Evolutionary conservation across 2,888 invertebrate species (phyloP).

Genomic region (Melieria omissa): DNA sequence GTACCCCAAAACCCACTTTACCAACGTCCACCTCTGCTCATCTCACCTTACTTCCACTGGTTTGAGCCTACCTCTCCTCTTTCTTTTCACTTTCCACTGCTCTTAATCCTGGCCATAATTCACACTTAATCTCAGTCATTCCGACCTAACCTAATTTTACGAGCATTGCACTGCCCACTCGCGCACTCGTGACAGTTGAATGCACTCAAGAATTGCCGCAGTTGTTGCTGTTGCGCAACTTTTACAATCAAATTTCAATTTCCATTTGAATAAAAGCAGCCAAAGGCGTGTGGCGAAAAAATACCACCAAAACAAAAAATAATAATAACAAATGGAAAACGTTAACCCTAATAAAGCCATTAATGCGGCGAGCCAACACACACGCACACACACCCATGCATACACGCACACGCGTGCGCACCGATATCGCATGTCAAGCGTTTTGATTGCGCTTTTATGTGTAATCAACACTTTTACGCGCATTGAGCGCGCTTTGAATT

Average conservation of each 20-base stretch:
- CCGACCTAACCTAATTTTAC: too few relatives aligned
- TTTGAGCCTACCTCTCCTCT: too few relatives aligned
- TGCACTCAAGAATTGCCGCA: neutral
- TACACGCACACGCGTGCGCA: conserved; percentile 40
- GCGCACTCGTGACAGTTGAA: neutral
- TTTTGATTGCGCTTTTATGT: neutral
- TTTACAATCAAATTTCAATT: conserved; percentile 15
- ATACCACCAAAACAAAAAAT: neutral
- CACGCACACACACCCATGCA: neutral
- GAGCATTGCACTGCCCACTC: too few relatives aligned
- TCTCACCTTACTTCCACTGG: too few relatives aligned
- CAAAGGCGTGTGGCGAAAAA: neutral
- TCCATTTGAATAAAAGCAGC: neutral
- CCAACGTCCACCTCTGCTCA: too few relatives aligned
- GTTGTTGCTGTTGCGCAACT: neutral
- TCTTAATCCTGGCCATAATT: too few relatives aligned
- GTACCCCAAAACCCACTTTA: too few relatives aligned
- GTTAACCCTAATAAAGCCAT: neutral
- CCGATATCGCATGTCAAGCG: neutral
- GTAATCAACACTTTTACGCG: neutral
- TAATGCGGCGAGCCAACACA: neutral
- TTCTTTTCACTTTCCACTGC: too few relatives aligned
- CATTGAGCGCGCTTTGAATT: neutral
- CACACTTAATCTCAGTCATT: too few relatives aligned
- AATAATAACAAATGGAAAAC: conserved; percentile 1